phyloP scores from a whole-genome alignment of 2,888 invertebrate genomes.

The Spisula solida region DNA sequence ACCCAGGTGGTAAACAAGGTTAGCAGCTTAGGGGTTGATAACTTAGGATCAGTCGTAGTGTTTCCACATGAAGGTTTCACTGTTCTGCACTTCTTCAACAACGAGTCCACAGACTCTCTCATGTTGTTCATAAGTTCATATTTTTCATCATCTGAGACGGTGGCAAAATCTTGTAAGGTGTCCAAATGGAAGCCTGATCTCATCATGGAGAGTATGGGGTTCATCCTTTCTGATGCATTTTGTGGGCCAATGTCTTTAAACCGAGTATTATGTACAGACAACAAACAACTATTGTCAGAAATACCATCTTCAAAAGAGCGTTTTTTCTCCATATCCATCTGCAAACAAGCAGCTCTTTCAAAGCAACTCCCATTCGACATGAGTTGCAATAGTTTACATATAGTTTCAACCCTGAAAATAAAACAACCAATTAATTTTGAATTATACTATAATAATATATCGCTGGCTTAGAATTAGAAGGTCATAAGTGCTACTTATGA shows the following conservation, averaged over 20 bases:
- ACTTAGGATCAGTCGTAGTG: not conserved
- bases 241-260: not conserved
- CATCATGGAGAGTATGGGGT: not conserved
- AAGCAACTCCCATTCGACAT: not conserved
- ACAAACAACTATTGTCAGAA: not conserved
- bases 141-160: constrained; percentile 51
- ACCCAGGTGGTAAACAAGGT: constrained; percentile 70
- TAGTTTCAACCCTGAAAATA: not conserved
- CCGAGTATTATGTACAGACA: not conserved
- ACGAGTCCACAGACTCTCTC: constrained; percentile 12
- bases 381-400: not conserved
- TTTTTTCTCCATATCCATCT: not conserved
- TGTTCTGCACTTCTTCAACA: constrained; percentile 11
- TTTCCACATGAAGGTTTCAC: constrained; percentile 6
- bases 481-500: no score
- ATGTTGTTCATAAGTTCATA: constrained; percentile 40
- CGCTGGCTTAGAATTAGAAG: no score
- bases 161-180: constrained; percentile 38
- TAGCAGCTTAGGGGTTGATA: constrained; percentile 32
- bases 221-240: not conserved
- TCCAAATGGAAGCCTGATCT: constrained; percentile 38
- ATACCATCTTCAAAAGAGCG: not conserved
- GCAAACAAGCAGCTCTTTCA: not conserved
- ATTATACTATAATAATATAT: no score
- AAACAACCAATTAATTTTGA: no score